These are phyloP conservation scores for Pectinophora gossypiella DNA, from an alignment of 1,140 invertebrate genomes.

Conservation along the genomic window DNA sequence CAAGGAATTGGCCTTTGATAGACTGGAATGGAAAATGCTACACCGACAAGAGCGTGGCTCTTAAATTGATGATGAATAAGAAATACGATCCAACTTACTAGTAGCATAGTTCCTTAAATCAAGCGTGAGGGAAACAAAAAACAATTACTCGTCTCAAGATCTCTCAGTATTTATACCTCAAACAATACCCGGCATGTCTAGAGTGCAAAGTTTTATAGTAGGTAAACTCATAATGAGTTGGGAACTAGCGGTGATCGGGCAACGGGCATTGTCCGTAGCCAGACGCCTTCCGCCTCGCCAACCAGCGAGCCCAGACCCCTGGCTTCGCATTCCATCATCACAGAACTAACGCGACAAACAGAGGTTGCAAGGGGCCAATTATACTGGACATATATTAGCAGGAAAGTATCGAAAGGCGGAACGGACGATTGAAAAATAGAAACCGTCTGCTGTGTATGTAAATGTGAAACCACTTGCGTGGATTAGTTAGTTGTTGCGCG, in stretches of 20 bases:
- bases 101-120: too few relatives aligned
- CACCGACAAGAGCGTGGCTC: too few relatives aligned
- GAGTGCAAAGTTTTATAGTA: constrained; percentile 52
- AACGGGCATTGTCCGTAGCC: constrained; percentile 59
- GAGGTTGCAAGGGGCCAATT: constrained; percentile 31
- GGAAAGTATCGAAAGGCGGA: constrained; percentile 68
- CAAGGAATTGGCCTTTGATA: too few relatives aligned
- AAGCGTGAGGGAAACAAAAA: too few relatives aligned
- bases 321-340: constrained; percentile 35
- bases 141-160: too few relatives aligned
- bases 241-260: constrained; percentile 53
- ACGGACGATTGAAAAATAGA: constrained; percentile 66
- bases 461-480: constrained; percentile 24
- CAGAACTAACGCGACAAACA: constrained; percentile 22
- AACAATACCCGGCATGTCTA: too few relatives aligned
- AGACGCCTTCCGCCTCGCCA: constrained; percentile 51
- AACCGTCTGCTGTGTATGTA: constrained; percentile 43
- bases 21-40: too few relatives aligned
- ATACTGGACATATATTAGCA: constrained; percentile 47
- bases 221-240: constrained; percentile 67
- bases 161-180: too few relatives aligned
- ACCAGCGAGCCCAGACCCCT: constrained; percentile 40
- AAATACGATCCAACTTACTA: too few relatives aligned
- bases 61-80: too few relatives aligned
- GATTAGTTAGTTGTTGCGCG: too few relatives aligned